Evolutionary conservation across 2,888 invertebrate species (phyloP).

Genomic region (Ceraclea dissimilis): DNA sequence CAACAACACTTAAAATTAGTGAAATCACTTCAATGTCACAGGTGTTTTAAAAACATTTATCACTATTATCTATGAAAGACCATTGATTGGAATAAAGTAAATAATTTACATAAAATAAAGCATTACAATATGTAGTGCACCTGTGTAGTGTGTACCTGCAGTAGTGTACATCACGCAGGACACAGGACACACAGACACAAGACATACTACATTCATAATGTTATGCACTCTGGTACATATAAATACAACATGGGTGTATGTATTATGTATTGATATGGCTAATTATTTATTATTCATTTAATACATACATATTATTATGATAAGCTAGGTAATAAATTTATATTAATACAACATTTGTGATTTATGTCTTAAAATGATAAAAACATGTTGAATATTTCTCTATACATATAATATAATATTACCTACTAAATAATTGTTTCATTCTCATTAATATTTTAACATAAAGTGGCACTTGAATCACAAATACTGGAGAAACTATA

Average conservation of each 20-base stretch:
- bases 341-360: conserved; percentile 26
- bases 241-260: conserved; percentile 30
- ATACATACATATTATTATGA: conserved; percentile 27
- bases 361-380: conserved; percentile 43
- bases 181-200: too few relatives aligned
- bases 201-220: too few relatives aligned
- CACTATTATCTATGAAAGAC: too few relatives aligned
- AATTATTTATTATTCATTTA: conserved; percentile 38
- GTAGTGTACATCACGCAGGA: too few relatives aligned
- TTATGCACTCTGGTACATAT: too few relatives aligned
- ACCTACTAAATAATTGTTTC: conserved; percentile 50
- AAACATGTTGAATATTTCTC: conserved; percentile 40
- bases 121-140: too few relatives aligned
- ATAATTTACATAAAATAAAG: too few relatives aligned
- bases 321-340: conserved; percentile 25
- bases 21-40: conserved; percentile 23
- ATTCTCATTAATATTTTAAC: conserved; percentile 55
- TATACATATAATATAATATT: conserved; percentile 49
- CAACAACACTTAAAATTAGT: conserved; percentile 22
- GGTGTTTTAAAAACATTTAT: conserved; percentile 22
- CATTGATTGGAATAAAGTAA: too few relatives aligned
- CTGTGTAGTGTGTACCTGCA: too few relatives aligned
- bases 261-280: conserved; percentile 46
- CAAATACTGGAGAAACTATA: conserved; percentile 67
- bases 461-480: conserved; percentile 74